These are phyloP conservation scores for Theristicus caerulescens DNA, from an alignment of 2,113 vertebrate species.

Conservation along the genomic window DNA sequence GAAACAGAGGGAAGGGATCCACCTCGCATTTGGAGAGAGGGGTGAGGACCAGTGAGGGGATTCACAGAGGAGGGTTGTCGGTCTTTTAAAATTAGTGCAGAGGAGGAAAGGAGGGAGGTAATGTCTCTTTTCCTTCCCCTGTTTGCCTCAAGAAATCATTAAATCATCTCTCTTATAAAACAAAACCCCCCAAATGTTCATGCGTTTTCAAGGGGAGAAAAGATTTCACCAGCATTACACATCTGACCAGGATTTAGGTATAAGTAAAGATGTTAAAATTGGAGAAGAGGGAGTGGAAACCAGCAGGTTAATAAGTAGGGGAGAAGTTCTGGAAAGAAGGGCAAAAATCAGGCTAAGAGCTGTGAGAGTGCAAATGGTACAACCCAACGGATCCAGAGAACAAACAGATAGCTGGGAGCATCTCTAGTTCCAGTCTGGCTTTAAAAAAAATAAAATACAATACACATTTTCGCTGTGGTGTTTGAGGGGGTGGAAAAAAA, in stretches of 20 bases:
- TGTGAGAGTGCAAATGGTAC: background rate
- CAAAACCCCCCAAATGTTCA: background rate
- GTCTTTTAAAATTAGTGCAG: background rate
- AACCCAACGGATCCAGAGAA: background rate
- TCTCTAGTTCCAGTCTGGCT: background rate
- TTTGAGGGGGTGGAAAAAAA: background rate
- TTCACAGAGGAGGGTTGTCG: fast-evolving
- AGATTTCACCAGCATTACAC: background rate
- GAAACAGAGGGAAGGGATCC: background rate
- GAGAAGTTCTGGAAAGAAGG: background rate
- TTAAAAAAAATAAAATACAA: background rate
- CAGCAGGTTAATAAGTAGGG: background rate
- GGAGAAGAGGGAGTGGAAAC: background rate
- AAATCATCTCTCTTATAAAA: background rate
- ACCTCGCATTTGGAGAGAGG: fast-evolving
- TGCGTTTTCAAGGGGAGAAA: background rate
- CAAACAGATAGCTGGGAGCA: background rate
- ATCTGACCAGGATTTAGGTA: background rate
- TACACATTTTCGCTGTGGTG: background rate
- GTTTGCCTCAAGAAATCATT: background rate
- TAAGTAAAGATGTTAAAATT: background rate
- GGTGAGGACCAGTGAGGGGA: background rate
- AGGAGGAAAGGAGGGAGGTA: background rate
- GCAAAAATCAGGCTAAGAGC: background rate
- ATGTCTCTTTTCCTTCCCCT: background rate